Base-by-base conservation (phyloP, 2,797 vertebrate genomes). In the Lacerta bilineata region DNA sequence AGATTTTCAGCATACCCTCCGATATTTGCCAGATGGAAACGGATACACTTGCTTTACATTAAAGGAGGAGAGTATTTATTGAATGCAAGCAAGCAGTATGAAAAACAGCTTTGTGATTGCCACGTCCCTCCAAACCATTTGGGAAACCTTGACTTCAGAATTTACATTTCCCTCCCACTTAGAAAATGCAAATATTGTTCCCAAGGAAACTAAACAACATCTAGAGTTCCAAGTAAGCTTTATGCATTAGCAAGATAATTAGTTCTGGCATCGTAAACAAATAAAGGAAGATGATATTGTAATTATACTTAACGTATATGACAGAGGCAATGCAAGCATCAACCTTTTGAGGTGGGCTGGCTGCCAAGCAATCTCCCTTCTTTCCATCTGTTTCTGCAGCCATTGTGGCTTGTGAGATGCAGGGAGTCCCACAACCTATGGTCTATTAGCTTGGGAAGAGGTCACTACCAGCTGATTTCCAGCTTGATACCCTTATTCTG, bases 11-110 rank as follows among this genome's bases (percentile, higher is more conserved):
- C 3, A 59, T 88, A 85, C 88, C 80, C 86, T 83, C 25, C 59
- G 8, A 36, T 20, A 36, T 75, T 85, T 89, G 46, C 83, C 90
- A 88, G 50, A 83, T 90, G 90, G 89, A 94, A 91, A 90, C 83
- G 15, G 90, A 87, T 89, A 92, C 92, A 83, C 72, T 90, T 92
- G 92, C n/a, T 83, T 23, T 71, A 76, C 46, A 55, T 89, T 71
- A 11, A 50, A 55, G 71, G 11, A 27, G 83, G 88, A 89, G 64
- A 46, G n/a, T 36, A 64, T 33, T 91, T 79, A 74, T 90, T 80
- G 20, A 80, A 79, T 61, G 43, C 74, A 80, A 80, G 33, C 55
- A 74, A 80, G 68, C 10, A 15, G 66, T 72, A 64, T 79, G 50
- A 80, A 84, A 84, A 84, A 46, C 27, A 43, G 36, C 15, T 79